Conservation (phyloP, 2,113 vertebrate species). For the Glareola pratincola region DNA sequence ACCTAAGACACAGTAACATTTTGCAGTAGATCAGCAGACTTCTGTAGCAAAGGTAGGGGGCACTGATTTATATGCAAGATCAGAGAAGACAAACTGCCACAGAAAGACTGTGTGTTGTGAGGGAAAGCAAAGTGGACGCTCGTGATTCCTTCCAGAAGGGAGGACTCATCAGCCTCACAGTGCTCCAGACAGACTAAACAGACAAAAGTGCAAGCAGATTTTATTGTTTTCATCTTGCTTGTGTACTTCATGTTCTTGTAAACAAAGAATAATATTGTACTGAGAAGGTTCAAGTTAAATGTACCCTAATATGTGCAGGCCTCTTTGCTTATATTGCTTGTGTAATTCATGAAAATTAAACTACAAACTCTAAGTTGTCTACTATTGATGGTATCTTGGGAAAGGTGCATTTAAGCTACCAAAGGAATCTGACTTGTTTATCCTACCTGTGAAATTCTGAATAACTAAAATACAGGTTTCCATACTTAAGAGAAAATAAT, state of each 20-base stretch:
- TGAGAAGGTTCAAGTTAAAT: not conserved
- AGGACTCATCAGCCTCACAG: not conserved
- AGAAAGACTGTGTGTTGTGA: not conserved
- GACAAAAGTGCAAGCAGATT: not conserved
- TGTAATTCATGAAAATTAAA: not conserved
- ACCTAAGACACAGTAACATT: not conserved
- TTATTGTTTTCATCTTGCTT: not conserved
- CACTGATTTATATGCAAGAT: not conserved
- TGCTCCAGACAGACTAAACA: not conserved
- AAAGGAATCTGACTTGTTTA: not conserved
- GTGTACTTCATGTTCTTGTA: not conserved
- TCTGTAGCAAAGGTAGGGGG: not conserved
- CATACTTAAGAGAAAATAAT: not conserved
- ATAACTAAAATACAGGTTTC: not conserved
- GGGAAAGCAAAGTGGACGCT: not conserved
- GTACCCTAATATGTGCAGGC: not conserved
- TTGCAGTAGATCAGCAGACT: not conserved
- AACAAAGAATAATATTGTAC: not conserved
- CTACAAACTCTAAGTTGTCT: not conserved
- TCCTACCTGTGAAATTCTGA: not conserved
- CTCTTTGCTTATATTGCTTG: not conserved
- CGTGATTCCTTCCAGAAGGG: not conserved
- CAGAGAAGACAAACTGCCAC: not conserved
- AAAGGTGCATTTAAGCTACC: not conserved
- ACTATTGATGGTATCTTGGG: not conserved